These are phyloP conservation scores for Eupithecia vulgata DNA, from an alignment of 2,888 invertebrate genomes.

Conservation along the genomic window DNA sequence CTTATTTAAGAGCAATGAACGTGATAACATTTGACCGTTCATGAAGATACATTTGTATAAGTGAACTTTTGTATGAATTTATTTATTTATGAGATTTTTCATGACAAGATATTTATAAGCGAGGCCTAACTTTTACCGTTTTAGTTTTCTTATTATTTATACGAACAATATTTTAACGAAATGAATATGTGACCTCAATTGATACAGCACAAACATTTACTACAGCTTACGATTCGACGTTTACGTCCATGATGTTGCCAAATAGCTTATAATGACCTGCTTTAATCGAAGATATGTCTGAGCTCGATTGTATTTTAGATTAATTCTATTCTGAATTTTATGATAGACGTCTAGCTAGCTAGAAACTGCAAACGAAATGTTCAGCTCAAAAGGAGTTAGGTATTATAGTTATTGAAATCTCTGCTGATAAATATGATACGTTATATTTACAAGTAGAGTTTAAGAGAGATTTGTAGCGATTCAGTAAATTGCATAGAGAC, in stretches of 20 bases:
- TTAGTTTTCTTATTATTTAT: slow-evolving; percentile 56
- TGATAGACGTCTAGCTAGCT: slow-evolving; percentile 52
- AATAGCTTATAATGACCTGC: slow-evolving; percentile 77
- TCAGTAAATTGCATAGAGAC: slow-evolving; percentile 57
- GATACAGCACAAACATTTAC: slow-evolving; percentile 64
- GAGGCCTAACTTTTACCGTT: slow-evolving; percentile 77
- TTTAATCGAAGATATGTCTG: slow-evolving; percentile 56
- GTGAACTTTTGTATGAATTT: slow-evolving; percentile 64
- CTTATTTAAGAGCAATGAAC: slow-evolving; percentile 69
- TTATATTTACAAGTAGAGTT: slow-evolving; percentile 66
- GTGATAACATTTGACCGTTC: slow-evolving; percentile 47
- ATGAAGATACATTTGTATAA: slow-evolving; percentile 48
- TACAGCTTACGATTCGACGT: slow-evolving; percentile 66
- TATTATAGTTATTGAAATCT: slow-evolving; percentile 57
- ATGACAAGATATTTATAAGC: slow-evolving; percentile 75
- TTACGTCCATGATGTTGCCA: slow-evolving; percentile 82
- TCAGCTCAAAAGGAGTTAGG: slow-evolving; percentile 52
- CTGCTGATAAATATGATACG: slow-evolving; percentile 67
- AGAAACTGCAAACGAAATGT: slow-evolving; percentile 43
- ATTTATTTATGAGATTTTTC: slow-evolving; percentile 69
- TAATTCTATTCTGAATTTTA: slow-evolving; percentile 53
- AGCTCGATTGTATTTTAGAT: slow-evolving; percentile 56
- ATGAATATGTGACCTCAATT: slow-evolving; percentile 48
- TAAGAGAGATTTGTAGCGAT: slow-evolving; percentile 59
- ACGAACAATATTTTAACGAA: slow-evolving; percentile 42